Conservation (phyloP, 37 sponge, comb jelly and placozoan species). For the Halichondria panicea region DNA sequence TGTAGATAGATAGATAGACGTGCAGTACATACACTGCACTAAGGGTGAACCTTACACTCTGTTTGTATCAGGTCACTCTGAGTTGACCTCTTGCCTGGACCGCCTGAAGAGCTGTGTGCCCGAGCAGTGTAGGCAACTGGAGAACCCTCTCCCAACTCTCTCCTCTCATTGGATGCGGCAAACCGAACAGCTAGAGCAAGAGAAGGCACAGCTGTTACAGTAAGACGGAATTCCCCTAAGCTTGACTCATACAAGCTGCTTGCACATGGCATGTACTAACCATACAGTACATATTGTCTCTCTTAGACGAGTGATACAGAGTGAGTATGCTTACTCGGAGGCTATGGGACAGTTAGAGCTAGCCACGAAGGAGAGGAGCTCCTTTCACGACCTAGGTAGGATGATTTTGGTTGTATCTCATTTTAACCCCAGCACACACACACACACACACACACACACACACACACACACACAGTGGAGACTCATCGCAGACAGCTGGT, state of each 20-base stretch:
- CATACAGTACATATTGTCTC: too few relatives aligned
- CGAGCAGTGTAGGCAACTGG: not conserved
- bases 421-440: too few relatives aligned
- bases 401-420: not conserved
- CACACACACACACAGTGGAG: too few relatives aligned
- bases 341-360: conserved; percentile 4
- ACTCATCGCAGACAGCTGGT: not conserved
- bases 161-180: conserved; percentile 13
- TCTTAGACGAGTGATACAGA: conserved; percentile 18
- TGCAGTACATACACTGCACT: too few relatives aligned
- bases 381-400: conserved; percentile 15
- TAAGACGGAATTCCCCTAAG: conserved; percentile 10
- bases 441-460: too few relatives aligned
- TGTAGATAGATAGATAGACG: too few relatives aligned
- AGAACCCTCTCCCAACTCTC: not conserved
- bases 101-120: not conserved
- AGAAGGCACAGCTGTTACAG: conserved; percentile 25
- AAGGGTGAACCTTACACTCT: too few relatives aligned
- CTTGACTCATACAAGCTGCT: too few relatives aligned
- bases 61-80: too few relatives aligned
- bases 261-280: too few relatives aligned
- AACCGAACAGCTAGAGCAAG: conserved; percentile 12
- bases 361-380: not conserved
- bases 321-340: conserved; percentile 32
- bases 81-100: too few relatives aligned